Evolutionary conservation across 2,797 vertebrate genomes (phyloP).

Genomic region (Pseudomugil tenellus): DNA sequence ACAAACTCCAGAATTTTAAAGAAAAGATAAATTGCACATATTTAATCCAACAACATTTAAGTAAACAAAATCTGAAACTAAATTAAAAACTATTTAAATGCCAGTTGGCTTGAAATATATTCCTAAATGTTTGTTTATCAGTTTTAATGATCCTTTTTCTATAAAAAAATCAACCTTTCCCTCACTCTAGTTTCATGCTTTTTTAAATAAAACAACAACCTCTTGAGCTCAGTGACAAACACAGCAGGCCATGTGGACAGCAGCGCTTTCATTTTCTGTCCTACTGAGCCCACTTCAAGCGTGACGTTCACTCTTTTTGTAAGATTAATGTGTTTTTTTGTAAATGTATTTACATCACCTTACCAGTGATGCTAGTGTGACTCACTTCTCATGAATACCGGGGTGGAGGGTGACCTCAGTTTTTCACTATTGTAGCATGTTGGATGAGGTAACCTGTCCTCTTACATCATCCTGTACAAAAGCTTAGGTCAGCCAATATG

Average conservation of each 20-base stretch:
- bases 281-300: conserved; percentile 45
- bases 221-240: conserved; percentile 32
- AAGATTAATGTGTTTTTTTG: conserved; percentile 34
- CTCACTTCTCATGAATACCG: conserved; percentile 55
- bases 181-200: conserved; percentile 16
- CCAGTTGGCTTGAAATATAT: conserved; percentile 5
- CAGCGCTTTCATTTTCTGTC: conserved; percentile 35
- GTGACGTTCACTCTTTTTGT: conserved; percentile 54
- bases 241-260: conserved; percentile 18
- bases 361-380: conserved; percentile 59
- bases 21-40: not conserved
- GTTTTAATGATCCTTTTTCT: not conserved
- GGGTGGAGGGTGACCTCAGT: conserved; percentile 55
- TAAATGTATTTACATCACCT: conserved; percentile 53
- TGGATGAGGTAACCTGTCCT: conserved; percentile 66
- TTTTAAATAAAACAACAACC: conserved; percentile 29
- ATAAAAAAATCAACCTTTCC: not conserved
- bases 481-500: conserved; percentile 21
- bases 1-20: not conserved
- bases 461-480: conserved; percentile 41
- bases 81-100: not conserved
- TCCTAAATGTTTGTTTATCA: conserved; percentile 6
- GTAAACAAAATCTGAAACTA: not conserved
- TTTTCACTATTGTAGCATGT: conserved; percentile 47
- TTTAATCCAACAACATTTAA: not conserved